These are phyloP conservation scores for Pterostichus niger DNA, from an alignment of 2,888 invertebrate species.

Conservation along the genomic window DNA sequence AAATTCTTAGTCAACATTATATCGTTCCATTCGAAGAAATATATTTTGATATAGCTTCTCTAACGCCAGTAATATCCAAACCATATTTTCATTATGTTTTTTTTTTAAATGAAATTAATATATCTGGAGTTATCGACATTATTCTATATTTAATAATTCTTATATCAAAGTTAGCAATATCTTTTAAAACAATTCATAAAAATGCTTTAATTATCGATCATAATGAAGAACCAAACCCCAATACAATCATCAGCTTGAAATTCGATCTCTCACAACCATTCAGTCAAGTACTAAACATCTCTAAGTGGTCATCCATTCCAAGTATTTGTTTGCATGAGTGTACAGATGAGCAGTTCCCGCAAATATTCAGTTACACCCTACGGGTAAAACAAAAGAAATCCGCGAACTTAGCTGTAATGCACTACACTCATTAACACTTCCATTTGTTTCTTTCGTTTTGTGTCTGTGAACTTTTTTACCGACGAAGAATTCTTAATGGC, in stretches of 20 bases:
- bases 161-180: neutral
- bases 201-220: neutral
- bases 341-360: constrained; percentile 35
- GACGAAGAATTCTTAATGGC: constrained; percentile 25
- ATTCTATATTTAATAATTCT: no score
- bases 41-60: no score
- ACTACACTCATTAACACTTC: constrained; percentile 48
- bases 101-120: no score
- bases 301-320: neutral
- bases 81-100: no score
- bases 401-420: constrained; percentile 31
- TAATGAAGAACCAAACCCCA: neutral
- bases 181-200: neutral
- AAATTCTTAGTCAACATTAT: no score
- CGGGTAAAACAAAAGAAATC: constrained; percentile 28
- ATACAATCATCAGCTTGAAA: constrained; percentile 10
- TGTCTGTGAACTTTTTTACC: constrained; percentile 24
- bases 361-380: constrained; percentile 32
- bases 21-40: no score
- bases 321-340: neutral
- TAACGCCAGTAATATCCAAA: no score
- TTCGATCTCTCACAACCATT: neutral
- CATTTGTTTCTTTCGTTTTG: constrained; percentile 31
- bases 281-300: neutral
- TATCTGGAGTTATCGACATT: no score